Evolutionary conservation across 2,888 invertebrate species (phyloP).

Genomic region (Andrena marginata): DNA sequence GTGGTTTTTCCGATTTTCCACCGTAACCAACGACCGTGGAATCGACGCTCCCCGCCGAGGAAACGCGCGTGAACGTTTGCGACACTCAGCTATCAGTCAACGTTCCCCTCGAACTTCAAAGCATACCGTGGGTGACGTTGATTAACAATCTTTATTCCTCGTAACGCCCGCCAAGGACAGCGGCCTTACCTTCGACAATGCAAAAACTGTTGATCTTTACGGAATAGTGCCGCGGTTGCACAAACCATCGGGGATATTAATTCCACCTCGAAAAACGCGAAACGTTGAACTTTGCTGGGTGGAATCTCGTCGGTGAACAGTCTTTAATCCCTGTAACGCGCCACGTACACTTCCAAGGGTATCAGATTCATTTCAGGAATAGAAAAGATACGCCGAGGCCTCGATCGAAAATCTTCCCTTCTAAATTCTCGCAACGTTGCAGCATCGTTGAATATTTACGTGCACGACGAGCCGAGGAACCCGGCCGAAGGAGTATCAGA

Average conservation of each 20-base stretch:
- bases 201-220: slow-evolving; percentile 1
- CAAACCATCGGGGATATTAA: slow-evolving; percentile 1
- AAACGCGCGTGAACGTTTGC: slow-evolving; percentile 20
- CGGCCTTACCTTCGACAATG: not conserved
- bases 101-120: not conserved
- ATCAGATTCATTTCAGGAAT: not conserved
- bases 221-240: not conserved
- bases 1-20: slow-evolving; percentile 40
- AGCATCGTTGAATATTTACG: not conserved
- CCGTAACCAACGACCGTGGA: slow-evolving; percentile 10
- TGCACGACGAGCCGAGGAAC: not conserved
- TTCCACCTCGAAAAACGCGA: not conserved
- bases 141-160: slow-evolving; percentile 4
- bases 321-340: not conserved
- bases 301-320: not conserved
- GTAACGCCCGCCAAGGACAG: not conserved
- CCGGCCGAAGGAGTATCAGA: too few relatives aligned
- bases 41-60: not conserved
- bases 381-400: not conserved
- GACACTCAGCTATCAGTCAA: not conserved
- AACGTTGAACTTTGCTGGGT: slow-evolving; percentile 4
- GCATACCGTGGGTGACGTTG: slow-evolving; percentile 12
- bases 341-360: not conserved
- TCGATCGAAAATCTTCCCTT: not conserved
- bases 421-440: not conserved